Evolutionary conservation across 2,797 vertebrate genomes (phyloP), one percentile per base, ranked within the genome.

Genomic region (Mus caroli): DNA sequence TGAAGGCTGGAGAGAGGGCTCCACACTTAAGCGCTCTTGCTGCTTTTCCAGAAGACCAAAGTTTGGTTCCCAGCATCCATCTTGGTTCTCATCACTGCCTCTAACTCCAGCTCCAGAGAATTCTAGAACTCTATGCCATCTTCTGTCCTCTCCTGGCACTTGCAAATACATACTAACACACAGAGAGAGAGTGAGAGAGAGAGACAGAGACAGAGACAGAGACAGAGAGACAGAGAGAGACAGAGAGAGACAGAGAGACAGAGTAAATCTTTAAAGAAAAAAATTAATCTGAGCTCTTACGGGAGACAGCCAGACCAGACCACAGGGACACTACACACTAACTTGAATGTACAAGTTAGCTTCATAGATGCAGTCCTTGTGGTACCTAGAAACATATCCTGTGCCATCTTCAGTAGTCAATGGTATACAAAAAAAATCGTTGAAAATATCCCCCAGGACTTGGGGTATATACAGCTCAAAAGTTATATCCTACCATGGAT

Each of bases 381-480:
- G 43, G 4, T 24, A 43, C 0, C 52, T 50, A n/a, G 10, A 26
- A 37, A 8, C 34, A 73, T 10, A 12, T 19, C 87, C 56, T 4
- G 1, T 7, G 22, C 60, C 34, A 24, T 8, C 34, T 1, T 17
- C 0, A 6, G 54, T 10, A 28, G 67, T 46, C 24, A 71, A 14
- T 4, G 22, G n/a, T 2, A 54, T 0, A 54, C 0, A 0, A 62
- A 31, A 37, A 64, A 28, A 26, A 56, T 6, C 60, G 17, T 31
- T 58, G 52, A 46, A 58, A 76, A 52, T 17, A 15, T 52, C 28
- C 52, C 37, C 40, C n/a, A 52, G 26, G 13, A 37, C n/a, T 75
- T 15, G 0, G 1, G 26, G 24, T 60, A 26, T 37, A 20, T 17
- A 20, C 34, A 58, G 50, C 4, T 17, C 73, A 14, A 20, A 26